phyloP scores from a whole-genome alignment of 2,888 invertebrate species.

The Aleiodes leptofemur region DNA sequence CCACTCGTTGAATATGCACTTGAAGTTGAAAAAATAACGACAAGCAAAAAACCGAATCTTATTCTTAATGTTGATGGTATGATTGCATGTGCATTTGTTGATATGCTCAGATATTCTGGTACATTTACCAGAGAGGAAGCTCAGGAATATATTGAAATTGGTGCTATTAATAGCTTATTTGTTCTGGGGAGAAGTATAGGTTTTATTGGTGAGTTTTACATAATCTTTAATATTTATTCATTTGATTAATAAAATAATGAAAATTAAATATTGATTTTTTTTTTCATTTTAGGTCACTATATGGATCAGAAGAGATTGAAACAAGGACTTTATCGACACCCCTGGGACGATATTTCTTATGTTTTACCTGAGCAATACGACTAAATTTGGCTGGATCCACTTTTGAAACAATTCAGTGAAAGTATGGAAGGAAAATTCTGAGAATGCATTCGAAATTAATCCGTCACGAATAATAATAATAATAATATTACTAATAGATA shows the following conservation, averaged over 20 bases:
- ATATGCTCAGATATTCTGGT: constrained; percentile 94
- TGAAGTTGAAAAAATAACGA: constrained; percentile 99
- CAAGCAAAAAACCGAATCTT: constrained; percentile 99
- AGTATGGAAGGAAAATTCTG: no score
- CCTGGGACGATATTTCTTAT: constrained; percentile 99
- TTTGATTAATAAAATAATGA: constrained; percentile 17
- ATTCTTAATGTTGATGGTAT: constrained; percentile 99
- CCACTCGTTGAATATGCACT: constrained; percentile 97
- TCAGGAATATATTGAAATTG: constrained; percentile 97
- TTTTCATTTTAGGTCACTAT: constrained; percentile 84
- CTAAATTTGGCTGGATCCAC: constrained; percentile 56
- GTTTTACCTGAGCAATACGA: constrained; percentile 86
- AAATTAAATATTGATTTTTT: constrained; percentile 38
- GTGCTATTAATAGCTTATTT: constrained; percentile 98
- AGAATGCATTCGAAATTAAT: no score
- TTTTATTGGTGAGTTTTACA: constrained; percentile 85
- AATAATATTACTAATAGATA: no score
- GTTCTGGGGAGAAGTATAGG: constrained; percentile 99
- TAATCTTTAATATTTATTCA: background rate
- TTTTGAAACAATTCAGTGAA: no score
- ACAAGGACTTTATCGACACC: constrained; percentile 99
- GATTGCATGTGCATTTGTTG: constrained; percentile 98
- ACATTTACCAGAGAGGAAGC: constrained; percentile 98
- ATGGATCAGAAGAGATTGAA: constrained; percentile 99
- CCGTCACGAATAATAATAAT: no score